Evolutionary conservation across 2,888 invertebrate genomes (phyloP).

Genomic region (Lobophora halterata): DNA sequence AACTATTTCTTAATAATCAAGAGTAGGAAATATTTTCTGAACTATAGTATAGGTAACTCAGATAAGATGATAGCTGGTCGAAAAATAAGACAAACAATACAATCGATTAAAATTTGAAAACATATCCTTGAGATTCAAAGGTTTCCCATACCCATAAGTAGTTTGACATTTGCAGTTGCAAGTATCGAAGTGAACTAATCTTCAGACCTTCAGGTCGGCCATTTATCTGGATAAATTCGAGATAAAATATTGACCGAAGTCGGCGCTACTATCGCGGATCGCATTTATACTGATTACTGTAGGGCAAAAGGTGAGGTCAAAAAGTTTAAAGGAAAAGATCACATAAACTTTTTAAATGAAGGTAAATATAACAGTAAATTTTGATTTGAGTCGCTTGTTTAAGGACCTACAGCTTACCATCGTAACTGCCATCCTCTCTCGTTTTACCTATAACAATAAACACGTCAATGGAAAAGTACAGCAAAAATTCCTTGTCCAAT

Average conservation of each 20-base stretch:
- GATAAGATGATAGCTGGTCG: too few relatives aligned
- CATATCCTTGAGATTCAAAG: conserved; percentile 4
- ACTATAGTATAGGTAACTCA: too few relatives aligned
- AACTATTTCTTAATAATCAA: too few relatives aligned
- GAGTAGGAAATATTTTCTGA: too few relatives aligned
- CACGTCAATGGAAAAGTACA: conserved; percentile 14
- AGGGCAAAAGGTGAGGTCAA: conserved; percentile 43
- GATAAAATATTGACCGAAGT: conserved; percentile 71
- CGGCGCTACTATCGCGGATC: conserved; percentile 58
- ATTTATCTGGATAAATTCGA: conserved; percentile 72
- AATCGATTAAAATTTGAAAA: too few relatives aligned
- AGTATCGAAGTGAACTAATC: conserved; percentile 44
- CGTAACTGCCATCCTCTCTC: not conserved
- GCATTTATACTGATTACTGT: conserved; percentile 73
- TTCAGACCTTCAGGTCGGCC: conserved; percentile 55
- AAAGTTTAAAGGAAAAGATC: conserved; percentile 22
- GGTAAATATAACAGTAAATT: too few relatives aligned
- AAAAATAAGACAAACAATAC: too few relatives aligned
- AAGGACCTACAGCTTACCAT: conserved; percentile 3
- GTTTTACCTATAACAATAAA: conserved; percentile 14
- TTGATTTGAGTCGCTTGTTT: not conserved
- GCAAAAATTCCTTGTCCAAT: conserved; percentile 12
- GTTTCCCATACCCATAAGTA: conserved; percentile 12
- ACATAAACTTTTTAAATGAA: conserved; percentile 3
- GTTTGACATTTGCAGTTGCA: conserved; percentile 29